Evolutionary conservation across 2,113 vertebrate genomes (phyloP).

Genomic region (Boulengeromyrus knoepffleri): DNA sequence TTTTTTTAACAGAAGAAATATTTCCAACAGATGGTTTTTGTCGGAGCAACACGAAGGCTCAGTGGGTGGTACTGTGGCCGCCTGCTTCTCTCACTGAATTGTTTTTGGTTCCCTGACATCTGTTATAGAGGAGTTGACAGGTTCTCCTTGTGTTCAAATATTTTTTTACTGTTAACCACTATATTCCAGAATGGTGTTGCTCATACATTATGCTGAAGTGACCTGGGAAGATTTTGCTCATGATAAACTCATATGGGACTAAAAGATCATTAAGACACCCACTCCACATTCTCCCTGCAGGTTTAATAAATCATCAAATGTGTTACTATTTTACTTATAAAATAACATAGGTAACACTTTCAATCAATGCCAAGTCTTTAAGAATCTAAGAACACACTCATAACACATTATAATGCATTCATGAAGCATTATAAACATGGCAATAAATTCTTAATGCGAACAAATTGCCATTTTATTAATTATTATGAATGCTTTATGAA

Average conservation of each 20-base stretch:
- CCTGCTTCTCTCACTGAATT: background rate
- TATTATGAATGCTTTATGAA: background rate
- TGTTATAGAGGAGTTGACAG: background rate
- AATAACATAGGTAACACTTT: background rate
- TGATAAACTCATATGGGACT: background rate
- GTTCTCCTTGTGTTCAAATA: background rate
- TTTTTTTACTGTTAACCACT: background rate
- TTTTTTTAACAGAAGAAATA: background rate
- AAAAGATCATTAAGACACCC: background rate
- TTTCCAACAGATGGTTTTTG: background rate
- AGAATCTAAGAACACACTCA: background rate
- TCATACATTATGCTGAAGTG: background rate
- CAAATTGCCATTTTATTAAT: background rate
- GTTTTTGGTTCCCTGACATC: background rate
- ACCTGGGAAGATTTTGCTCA: background rate
- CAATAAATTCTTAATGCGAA: background rate
- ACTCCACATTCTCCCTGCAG: background rate
- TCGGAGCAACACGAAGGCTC: background rate
- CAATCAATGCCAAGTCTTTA: background rate
- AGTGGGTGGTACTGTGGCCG: background rate
- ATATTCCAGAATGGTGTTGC: background rate
- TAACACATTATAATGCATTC: background rate
- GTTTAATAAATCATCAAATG: background rate
- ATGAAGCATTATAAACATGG: background rate
- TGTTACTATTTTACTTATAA: background rate